A percentile compares a stretch with the other conserved stretches of the same genome.
Evolutionary conservation across 1,140 invertebrate species (phyloP).

Genomic region (Teleopsis dalmanni): DNA sequence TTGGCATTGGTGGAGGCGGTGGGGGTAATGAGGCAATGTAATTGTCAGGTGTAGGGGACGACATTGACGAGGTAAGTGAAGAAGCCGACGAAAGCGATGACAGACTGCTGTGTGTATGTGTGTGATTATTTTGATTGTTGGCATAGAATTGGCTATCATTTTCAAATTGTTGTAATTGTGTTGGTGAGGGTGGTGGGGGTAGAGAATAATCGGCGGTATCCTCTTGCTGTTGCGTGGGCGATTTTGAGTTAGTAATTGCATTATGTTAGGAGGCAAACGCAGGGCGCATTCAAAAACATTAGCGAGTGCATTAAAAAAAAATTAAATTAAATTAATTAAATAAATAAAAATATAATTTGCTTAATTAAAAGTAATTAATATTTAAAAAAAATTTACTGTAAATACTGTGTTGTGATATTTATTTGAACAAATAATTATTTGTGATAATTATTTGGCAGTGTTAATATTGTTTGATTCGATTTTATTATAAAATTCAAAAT

Average conservation of each 20-base stretch:
- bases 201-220: slow-evolving; percentile 25
- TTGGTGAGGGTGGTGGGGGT: slow-evolving; percentile 37
- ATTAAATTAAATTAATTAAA: no score
- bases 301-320: no score
- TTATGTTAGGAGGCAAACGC: not conserved
- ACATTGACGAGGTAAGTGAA: slow-evolving; percentile 22
- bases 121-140: slow-evolving; percentile 18
- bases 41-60: slow-evolving; percentile 7
- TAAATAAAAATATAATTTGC: no score
- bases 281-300: no score
- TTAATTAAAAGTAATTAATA: no score
- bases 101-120: slow-evolving; percentile 34
- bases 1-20: slow-evolving; percentile 19
- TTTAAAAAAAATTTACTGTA: no score
- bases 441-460: no score
- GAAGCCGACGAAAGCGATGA: slow-evolving; percentile 30
- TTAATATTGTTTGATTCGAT: no score
- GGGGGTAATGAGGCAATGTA: slow-evolving; percentile 16
- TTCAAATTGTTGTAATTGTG: slow-evolving; percentile 22
- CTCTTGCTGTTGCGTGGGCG: not conserved
- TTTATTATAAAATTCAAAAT: no score
- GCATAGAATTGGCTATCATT: slow-evolving; percentile 11
- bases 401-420: no score
- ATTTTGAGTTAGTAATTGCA: slow-evolving; percentile 8
- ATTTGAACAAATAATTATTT: no score